Percentiles rank a stretch among this genome's conserved stretches.
Evolutionary conservation across 35 echinoderm and acorn worm species (phyloP).

Genomic region (Acanthaster planci): DNA sequence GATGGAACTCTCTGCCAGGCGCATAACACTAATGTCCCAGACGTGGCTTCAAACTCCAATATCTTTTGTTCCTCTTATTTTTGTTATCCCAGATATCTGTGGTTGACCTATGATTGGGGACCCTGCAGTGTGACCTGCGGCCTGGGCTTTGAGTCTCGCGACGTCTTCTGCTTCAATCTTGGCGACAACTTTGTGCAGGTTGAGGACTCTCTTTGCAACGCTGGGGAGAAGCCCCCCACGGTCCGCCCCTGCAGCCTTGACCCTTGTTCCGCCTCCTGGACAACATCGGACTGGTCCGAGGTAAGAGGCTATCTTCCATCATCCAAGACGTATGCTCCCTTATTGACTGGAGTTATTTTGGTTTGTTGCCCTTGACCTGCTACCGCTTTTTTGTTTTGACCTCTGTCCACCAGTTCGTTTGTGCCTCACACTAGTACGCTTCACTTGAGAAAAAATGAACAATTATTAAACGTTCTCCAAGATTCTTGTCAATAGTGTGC

Average conservation of each 20-base stretch:
- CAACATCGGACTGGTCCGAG: slow-evolving; percentile 28
- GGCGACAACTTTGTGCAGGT: slow-evolving; percentile 18
- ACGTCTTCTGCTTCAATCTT: slow-evolving; percentile 51
- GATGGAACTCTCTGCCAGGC: too few species aligned
- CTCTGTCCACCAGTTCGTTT: too few species aligned
- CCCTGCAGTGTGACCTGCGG: slow-evolving; percentile 73
- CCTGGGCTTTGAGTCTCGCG: slow-evolving; percentile 38
- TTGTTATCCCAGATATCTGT: slow-evolving; percentile 30
- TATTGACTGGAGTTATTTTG: too few species aligned
- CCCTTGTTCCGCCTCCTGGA: slow-evolving; percentile 37
- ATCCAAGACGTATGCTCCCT: too few species aligned
- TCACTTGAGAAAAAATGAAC: too few species aligned
- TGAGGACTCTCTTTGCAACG: slow-evolving; percentile 22
- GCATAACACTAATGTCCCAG: too few species aligned
- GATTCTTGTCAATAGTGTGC: too few species aligned
- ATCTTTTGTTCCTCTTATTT: slow-evolving; percentile 7
- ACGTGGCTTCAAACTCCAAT: not conserved
- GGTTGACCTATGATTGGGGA: slow-evolving; percentile 36
- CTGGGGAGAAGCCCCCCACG: slow-evolving; percentile 19
- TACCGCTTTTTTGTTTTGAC: too few species aligned
- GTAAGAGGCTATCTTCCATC: slow-evolving; percentile 9
- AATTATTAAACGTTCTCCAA: too few species aligned
- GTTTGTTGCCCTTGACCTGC: too few species aligned
- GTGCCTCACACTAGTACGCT: too few species aligned
- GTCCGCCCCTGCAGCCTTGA: slow-evolving; percentile 34